phyloP scores from a whole-genome alignment of 2,113 vertebrate species.

The Oncorhynchus keta region DNA sequence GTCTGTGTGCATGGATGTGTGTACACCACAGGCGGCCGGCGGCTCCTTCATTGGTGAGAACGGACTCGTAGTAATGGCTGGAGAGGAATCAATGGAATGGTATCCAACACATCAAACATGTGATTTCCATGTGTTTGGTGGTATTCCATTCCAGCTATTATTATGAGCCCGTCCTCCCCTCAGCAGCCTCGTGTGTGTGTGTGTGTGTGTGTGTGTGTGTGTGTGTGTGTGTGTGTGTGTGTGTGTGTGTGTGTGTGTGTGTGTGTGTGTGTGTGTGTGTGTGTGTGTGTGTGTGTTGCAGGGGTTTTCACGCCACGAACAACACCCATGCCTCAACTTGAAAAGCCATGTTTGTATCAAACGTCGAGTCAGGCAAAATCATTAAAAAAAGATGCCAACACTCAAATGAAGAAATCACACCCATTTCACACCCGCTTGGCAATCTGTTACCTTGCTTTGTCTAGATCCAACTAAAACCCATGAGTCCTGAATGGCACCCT shows the following conservation, averaged over 20 bases:
- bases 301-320: no score
- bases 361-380: not conserved
- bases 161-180: no score
- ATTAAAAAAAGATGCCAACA: conserved; percentile 3
- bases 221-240: conserved; percentile 2
- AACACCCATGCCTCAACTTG: not conserved
- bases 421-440: conserved; percentile 25
- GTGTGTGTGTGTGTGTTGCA: not conserved
- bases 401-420: conserved; percentile 20
- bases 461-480: not conserved
- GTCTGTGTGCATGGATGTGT: not conserved
- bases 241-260: conserved; percentile 2
- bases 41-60: no score
- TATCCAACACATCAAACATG: no score
- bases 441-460: not conserved
- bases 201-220: conserved; percentile 12
- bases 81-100: no score
- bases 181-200: not conserved
- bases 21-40: no score
- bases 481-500: not conserved
- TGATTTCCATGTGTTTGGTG: no score
- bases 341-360: not conserved
- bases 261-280: conserved; percentile 2
- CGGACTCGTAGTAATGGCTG: no score
- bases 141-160: no score